phyloP scores from a whole-genome alignment of 2,113 vertebrate species.

The Riparia riparia region DNA sequence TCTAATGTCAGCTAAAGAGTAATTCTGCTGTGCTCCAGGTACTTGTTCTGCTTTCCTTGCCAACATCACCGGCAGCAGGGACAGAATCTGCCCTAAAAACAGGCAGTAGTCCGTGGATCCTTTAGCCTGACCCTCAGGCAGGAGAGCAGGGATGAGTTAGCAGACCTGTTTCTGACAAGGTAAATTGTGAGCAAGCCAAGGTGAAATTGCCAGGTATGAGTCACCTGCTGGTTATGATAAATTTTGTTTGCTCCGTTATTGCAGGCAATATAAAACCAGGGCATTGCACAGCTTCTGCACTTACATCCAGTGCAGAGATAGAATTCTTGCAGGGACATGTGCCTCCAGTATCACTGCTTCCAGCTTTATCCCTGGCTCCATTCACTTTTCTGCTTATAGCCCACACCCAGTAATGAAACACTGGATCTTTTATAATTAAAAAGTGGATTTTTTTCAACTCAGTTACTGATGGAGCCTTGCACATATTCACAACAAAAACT shows the following conservation, averaged over 20 bases:
- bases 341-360: background rate
- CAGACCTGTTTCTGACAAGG: background rate
- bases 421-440: background rate
- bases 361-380: background rate
- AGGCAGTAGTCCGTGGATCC: background rate
- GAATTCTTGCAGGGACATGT: background rate
- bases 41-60: background rate
- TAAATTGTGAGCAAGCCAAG: background rate
- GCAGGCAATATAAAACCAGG: background rate
- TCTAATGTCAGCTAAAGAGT: background rate
- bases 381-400: background rate
- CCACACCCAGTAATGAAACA: background rate
- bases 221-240: background rate
- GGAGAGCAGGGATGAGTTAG: background rate
- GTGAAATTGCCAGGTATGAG: background rate
- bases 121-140: background rate
- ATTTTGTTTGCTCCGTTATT: background rate
- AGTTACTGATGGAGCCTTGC: background rate
- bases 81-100: background rate
- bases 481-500: background rate
- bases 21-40: background rate
- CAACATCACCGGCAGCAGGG: background rate
- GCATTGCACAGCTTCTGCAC: background rate
- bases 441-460: background rate
- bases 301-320: background rate